A percentile compares a stretch with the other conserved stretches of the same genome.
Conservation (phyloP, 2,888 invertebrate genomes). For the Lasius platythorax region DNA sequence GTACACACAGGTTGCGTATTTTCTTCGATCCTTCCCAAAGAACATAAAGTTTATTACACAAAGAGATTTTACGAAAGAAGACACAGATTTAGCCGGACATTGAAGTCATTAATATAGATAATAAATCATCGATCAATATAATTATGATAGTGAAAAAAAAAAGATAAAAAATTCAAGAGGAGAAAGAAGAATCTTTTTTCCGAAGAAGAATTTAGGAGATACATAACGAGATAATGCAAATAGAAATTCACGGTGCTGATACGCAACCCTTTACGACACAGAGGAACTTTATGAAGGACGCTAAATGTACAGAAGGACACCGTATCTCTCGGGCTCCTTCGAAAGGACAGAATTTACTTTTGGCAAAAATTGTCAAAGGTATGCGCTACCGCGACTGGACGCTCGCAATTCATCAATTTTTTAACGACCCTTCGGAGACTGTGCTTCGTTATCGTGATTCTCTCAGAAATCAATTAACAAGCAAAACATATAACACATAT, state of each 20-base stretch:
- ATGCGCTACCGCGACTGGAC: slow-evolving; percentile 65
- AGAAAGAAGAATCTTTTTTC: neutral
- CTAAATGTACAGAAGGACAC: slow-evolving; percentile 65
- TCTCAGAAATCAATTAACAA: slow-evolving; percentile 19
- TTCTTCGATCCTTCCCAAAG: neutral
- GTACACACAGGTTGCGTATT: slow-evolving; percentile 25
- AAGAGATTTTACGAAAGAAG: neutral
- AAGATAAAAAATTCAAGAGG: neutral
- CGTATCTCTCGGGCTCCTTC: slow-evolving; percentile 48
- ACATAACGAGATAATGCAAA: neutral
- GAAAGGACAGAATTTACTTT: slow-evolving; percentile 73
- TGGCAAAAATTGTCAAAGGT: slow-evolving; percentile 67
- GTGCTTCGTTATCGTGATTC: slow-evolving; percentile 7
- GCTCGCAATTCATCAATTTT: slow-evolving; percentile 8
- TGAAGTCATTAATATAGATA: neutral
- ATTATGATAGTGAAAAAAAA: neutral
- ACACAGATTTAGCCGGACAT: neutral
- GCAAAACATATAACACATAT: neutral
- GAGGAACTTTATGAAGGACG: slow-evolving; percentile 80
- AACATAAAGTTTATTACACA: neutral
- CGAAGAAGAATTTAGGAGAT: slow-evolving; percentile 20
- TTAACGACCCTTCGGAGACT: slow-evolving; percentile 2
- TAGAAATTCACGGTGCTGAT: neutral
- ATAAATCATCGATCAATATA: neutral
- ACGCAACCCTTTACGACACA: slow-evolving; percentile 54